A percentile compares a stretch with the other conserved stretches of the same genome.
Conservation (phyloP, 2,113 vertebrate genomes). For the Alligator mississippiensis region DNA sequence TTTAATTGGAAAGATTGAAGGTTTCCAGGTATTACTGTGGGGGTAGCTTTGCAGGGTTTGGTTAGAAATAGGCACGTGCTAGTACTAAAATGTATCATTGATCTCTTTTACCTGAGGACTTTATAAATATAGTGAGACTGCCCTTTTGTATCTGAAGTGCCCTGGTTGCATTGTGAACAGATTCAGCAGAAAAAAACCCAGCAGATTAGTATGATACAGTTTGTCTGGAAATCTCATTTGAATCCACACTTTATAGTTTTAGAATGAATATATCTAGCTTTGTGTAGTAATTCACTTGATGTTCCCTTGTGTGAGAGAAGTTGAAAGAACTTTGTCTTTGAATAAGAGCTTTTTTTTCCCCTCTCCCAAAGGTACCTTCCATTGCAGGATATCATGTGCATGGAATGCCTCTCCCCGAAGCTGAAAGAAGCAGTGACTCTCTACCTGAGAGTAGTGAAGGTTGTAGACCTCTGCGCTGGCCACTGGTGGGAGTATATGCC, state of each 20-base stretch:
- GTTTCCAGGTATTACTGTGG: neutral
- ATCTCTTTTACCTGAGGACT: neutral
- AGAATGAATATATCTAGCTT: neutral
- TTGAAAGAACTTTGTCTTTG: neutral
- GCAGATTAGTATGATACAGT: too few relatives aligned
- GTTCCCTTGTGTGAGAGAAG: neutral
- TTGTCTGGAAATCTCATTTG: rapidly evolving
- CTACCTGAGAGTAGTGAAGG: conserved; percentile 94
- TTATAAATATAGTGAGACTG: neutral
- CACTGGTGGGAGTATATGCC: conserved; percentile 99
- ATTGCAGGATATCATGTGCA: conserved; percentile 98
- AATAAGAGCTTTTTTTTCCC: conserved; percentile 63
- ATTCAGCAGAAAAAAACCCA: neutral
- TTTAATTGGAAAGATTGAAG: neutral
- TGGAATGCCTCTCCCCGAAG: conserved; percentile 97
- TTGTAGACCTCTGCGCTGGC: conserved; percentile 97
- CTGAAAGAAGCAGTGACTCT: conserved; percentile 95
- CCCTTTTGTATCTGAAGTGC: neutral
- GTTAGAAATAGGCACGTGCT: neutral
- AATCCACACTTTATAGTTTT: rapidly evolving
- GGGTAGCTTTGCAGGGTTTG: neutral
- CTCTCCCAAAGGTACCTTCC: conserved; percentile 90
- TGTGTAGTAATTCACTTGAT: neutral
- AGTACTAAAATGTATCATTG: neutral
- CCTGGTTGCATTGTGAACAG: neutral